Base-by-base conservation (phyloP, 2,113 vertebrate genomes). In the Kryptolebias marmoratus region DNA sequence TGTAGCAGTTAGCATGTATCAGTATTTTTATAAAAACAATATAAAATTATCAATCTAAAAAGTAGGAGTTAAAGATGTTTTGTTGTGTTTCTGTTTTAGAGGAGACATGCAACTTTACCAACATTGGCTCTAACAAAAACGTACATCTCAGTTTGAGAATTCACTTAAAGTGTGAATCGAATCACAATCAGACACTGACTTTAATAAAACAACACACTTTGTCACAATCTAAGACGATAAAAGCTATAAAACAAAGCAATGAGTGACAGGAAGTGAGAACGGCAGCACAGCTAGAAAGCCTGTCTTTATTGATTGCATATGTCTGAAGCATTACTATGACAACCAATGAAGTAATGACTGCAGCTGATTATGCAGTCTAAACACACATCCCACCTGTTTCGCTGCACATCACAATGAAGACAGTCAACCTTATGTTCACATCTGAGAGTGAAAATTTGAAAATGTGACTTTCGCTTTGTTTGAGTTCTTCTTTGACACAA, bases 301-400 rank as follows among this genome's bases (percentile, higher is more conserved):
- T 18, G 45, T 22, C 56, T 72, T 65, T 39, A 68, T 42, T 49
- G 28, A 71, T 59, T 53, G 48, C 48, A 7, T 18, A 55, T 56
- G 69, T 14, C 36, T 44, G 31, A 27, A 30, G 13, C 57, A 68
- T 80, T 75, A 71, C 61, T 64, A 73, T 83, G 80, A 78, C 58
- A 82, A 74, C 77, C 61, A 42, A 22, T 78, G 18, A 64, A 48
- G 42, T 71, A 61, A 79, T 76, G 73, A 60, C 47, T 62, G 68
- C 48, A 77, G 65, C 45, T 63, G 16, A 77, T 77, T 67, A 61
- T 44, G 75, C 16, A 79, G 52, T 76, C 72, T 39, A 54, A 80
- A 68, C 50, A 69, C 54, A 65, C 22, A 36, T 14, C 28, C 63
- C 56, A 47, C 49, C 44, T 76, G 64, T 48, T 68, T 61, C 27